Percentiles rank a stretch among this genome's conserved stretches.
Conservation (phyloP, 2,113 vertebrate species). For the Ochotona curzoniae region DNA sequence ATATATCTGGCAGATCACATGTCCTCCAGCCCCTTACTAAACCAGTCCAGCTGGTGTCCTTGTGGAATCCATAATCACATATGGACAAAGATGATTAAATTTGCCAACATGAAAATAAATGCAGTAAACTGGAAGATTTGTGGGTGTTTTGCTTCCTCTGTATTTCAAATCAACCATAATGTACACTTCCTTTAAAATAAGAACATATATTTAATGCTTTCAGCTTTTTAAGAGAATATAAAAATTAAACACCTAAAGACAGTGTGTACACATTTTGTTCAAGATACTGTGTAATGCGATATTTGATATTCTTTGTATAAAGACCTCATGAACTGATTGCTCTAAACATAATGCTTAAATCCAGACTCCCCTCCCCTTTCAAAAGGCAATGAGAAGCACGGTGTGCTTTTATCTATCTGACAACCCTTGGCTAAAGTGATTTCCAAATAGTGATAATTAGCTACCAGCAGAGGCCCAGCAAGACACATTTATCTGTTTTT, state of each 20-base stretch:
- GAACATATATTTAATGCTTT: neutral
- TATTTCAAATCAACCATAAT: slow-evolving; percentile 34
- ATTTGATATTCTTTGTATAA: slow-evolving; percentile 27
- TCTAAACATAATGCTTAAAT: slow-evolving; percentile 37
- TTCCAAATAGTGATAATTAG: slow-evolving; percentile 49
- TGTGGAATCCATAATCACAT: slow-evolving; percentile 36
- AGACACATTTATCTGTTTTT: slow-evolving; percentile 20
- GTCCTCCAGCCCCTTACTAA: neutral
- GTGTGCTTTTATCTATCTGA: neutral
- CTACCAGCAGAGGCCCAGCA: slow-evolving; percentile 27
- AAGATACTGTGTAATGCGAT: neutral
- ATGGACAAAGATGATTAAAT: slow-evolving; percentile 55
- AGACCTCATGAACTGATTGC: slow-evolving; percentile 23
- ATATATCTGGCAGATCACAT: neutral
- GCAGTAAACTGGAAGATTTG: neutral
- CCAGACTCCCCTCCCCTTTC: slow-evolving; percentile 1
- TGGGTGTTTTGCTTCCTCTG: slow-evolving; percentile 43
- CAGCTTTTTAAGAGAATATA: neutral
- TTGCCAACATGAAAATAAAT: slow-evolving; percentile 51
- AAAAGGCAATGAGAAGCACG: neutral
- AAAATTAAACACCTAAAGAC: slow-evolving; percentile 32
- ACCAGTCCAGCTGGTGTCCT: slow-evolving; percentile 31
- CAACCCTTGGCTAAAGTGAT: slow-evolving; percentile 38
- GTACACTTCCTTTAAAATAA: slow-evolving; percentile 48
- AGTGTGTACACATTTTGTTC: neutral